Conservation (phyloP, 2,888 invertebrate genomes). For the Agapetus fuscipes region DNA sequence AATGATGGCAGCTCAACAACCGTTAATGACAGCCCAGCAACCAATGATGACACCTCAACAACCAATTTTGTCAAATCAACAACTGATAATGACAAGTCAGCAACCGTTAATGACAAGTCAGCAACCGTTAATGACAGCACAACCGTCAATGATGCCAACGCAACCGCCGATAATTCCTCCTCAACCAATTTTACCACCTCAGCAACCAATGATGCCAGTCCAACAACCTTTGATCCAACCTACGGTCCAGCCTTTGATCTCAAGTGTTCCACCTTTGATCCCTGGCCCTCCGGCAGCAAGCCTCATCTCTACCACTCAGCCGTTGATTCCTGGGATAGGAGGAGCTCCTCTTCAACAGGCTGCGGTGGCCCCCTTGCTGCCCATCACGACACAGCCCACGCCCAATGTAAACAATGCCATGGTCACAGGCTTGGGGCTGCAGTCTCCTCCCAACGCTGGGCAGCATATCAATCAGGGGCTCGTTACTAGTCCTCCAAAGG, state of each 20-base stretch:
- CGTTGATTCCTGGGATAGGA: constrained; percentile 9
- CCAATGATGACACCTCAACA: constrained; percentile 11
- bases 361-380: constrained; percentile 29
- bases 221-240: constrained; percentile 6
- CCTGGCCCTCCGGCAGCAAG: constrained; percentile 3
- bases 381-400: constrained; percentile 21
- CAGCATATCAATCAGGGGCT: constrained; percentile 25
- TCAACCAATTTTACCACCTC: constrained; percentile 7
- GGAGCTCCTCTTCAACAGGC: constrained; percentile 30
- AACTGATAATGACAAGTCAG: constrained; percentile 4
- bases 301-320: constrained; percentile 6
- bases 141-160: constrained; percentile 5
- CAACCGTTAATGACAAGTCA: constrained; percentile 5
- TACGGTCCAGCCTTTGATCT: constrained; percentile 4
- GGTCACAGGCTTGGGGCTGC: constrained; percentile 25
- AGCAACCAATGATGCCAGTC: constrained; percentile 9
- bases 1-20: constrained; percentile 13
- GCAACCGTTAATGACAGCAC: constrained; percentile 7
- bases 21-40: constrained; percentile 15
- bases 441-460: constrained; percentile 25
- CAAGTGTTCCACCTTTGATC: constrained; percentile 4
- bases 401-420: constrained; percentile 32
- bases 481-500: constrained; percentile 32
- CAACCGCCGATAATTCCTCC: constrained; percentile 19
- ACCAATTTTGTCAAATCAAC: constrained; percentile 14